A percentile compares a stretch with the other conserved stretches of the same genome.
Conservation (phyloP, 2,888 invertebrate species). For the Philereme vetulata region DNA sequence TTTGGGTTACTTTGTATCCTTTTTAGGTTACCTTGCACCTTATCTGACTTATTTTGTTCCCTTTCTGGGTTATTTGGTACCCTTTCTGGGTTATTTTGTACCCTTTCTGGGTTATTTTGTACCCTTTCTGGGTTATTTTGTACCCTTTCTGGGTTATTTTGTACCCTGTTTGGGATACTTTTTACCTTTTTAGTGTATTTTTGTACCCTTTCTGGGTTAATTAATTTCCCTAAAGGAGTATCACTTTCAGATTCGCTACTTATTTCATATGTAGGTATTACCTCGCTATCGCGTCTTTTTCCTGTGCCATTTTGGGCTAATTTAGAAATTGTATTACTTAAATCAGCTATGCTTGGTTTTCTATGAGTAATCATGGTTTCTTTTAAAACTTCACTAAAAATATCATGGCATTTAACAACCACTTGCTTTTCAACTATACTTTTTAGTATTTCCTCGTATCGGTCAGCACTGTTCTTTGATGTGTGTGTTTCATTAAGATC, state of each 20-base stretch:
- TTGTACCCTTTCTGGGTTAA: background rate
- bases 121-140: background rate
- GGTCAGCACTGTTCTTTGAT: background rate
- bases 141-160: background rate
- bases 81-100: background rate
- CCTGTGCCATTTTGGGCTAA: background rate
- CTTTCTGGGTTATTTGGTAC: background rate
- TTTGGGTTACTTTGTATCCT: background rate
- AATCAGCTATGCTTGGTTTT: background rate
- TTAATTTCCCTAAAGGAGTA: background rate
- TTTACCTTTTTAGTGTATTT: background rate
- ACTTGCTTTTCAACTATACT: constrained; percentile 27
- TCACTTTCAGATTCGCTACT: constrained; percentile 2
- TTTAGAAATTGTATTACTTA: background rate
- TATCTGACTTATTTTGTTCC: background rate
- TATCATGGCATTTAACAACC: constrained; percentile 19
- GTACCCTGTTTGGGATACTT: background rate
- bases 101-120: background rate
- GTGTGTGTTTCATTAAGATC: background rate
- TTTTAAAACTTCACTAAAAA: background rate
- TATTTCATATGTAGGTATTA: background rate
- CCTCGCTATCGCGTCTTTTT: background rate
- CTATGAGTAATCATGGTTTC: background rate
- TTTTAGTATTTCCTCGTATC: constrained; percentile 20
- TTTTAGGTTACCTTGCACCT: background rate